These are phyloP conservation scores for Tuta absoluta DNA, from an alignment of 2,888 invertebrate species.

Conservation along the genomic window DNA sequence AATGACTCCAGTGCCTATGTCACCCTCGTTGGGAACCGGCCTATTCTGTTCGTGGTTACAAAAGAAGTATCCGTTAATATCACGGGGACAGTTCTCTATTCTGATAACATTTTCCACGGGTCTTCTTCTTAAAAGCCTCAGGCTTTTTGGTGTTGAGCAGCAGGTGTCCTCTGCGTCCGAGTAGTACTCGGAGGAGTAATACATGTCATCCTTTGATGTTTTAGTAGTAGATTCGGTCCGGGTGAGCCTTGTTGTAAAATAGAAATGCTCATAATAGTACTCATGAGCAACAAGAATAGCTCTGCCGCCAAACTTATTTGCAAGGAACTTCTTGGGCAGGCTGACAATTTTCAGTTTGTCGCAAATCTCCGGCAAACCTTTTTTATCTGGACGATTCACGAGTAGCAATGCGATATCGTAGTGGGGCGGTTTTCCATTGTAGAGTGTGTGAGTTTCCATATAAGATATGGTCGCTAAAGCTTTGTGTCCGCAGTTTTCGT, in stretches of 20 bases:
- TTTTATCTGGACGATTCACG: background rate
- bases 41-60: constrained; percentile 7
- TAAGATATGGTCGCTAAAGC: too few species aligned
- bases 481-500: background rate
- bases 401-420: background rate
- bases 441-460: background rate
- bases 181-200: constrained; percentile 9
- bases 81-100: background rate
- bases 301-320: background rate
- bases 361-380: background rate
- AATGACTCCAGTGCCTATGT: constrained; percentile 7
- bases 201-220: background rate
- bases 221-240: background rate
- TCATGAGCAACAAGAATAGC: background rate
- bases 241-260: background rate
- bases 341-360: background rate
- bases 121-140: background rate
- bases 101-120: background rate
- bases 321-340: background rate
- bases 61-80: constrained; percentile 2
- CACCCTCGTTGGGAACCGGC: background rate
- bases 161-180: background rate
- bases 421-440: background rate
- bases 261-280: constrained; percentile 8
- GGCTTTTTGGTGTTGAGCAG: background rate